Base-by-base conservation (phyloP, 2,888 invertebrate species). In the Temnothorax rugatulus region DNA sequence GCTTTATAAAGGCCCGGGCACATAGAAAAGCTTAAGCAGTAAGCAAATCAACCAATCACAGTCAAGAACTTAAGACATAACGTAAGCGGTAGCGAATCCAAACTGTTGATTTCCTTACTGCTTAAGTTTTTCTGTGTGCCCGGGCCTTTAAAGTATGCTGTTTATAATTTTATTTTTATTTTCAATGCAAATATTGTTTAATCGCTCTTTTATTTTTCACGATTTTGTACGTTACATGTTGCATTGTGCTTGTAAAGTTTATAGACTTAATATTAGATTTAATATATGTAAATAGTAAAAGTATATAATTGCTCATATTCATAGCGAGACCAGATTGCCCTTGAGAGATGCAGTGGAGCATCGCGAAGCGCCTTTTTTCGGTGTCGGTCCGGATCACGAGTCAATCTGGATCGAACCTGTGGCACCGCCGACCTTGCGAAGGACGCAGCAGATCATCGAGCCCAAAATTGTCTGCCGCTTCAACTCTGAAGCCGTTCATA, bases 321-420 rank as follows among this genome's bases (percentile, higher is more conserved):
- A 9, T 11, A 91, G 83, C 9, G 44, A 34, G 9, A 90, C 85
- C 5, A 92, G 97, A 84, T 88, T 97, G 75, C 97, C 97, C 1
- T 94, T 97, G 63, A 95, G 97, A 90, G 97, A 97, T 93, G 97
- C 97, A 0, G 97, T 97, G 0, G 97, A 97, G 93, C 93, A 92
- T 87, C 91, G 95, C 15, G 91, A 92, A n/a, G 91, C 94, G 8
- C 95, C 95, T 4, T 93, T 93, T 50, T 88, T 91, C 68, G 90
- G 92, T 34, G 91, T 54, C 29, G 25, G 34, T 54, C n/a, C 13
- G 5, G 77, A 77, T 54, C 93, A 94, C 59, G 93, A 93, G 38
- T 91, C 94, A 2, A 92, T 95, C 38, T 95, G 95, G 95, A 91
- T 95, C 64, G 94, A 94, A 82, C 93, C 93, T 63, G 82, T 95